Conservation (phyloP, 2,797 vertebrate genomes). For the Artibeus lituratus region DNA sequence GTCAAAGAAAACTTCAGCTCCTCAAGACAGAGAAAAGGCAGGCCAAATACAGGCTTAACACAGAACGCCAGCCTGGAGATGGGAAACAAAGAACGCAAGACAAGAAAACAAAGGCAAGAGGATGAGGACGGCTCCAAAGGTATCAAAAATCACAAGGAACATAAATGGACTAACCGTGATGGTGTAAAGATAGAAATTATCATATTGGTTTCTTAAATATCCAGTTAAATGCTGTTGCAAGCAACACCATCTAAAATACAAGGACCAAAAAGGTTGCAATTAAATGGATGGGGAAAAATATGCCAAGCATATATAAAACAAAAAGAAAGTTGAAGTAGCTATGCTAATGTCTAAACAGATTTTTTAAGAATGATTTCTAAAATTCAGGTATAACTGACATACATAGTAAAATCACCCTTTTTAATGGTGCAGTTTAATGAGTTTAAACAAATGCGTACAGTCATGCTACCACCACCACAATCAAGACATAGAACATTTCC, state of each 20-base stretch:
- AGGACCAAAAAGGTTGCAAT: not conserved
- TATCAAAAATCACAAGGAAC: not conserved
- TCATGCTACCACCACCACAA: not conserved
- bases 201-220: not conserved
- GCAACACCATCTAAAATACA: not conserved
- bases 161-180: not conserved
- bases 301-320: not conserved
- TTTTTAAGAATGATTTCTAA: not conserved
- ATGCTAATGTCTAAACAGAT: not conserved
- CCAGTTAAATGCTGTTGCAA: not conserved
- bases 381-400: not conserved
- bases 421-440: not conserved
- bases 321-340: not conserved
- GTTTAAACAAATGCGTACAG: not conserved
- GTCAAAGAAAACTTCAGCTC: constrained; percentile 53
- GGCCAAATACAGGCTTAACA: not conserved
- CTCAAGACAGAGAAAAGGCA: not conserved
- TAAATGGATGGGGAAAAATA: not conserved
- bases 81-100: not conserved
- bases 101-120: constrained; percentile 17
- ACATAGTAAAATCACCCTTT: not conserved
- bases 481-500: not conserved
- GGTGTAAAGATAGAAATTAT: not conserved
- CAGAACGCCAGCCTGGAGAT: not conserved
- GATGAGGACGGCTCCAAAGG: not conserved